Evolutionary conservation across 2,888 invertebrate genomes (phyloP).

Genomic region (Tortricodes alternella): DNA sequence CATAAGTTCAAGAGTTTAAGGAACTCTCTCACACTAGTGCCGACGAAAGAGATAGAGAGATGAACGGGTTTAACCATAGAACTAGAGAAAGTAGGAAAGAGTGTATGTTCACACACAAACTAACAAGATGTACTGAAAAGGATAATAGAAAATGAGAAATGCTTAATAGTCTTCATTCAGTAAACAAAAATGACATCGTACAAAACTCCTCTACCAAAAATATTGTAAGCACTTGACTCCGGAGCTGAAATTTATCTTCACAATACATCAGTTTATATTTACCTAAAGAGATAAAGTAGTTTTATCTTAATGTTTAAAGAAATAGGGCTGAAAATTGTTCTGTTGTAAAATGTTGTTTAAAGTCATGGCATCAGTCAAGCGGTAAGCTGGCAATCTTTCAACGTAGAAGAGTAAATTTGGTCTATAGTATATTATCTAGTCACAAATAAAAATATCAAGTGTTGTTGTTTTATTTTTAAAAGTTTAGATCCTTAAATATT

Average conservation of each 20-base stretch:
- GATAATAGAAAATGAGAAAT: too few species aligned
- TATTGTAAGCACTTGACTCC: constrained; percentile 8
- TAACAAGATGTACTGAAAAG: too few species aligned
- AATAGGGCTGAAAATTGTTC: neutral
- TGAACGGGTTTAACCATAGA: too few species aligned
- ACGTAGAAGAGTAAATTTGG: neutral
- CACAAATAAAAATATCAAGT: neutral
- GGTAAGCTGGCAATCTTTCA: constrained; percentile 3
- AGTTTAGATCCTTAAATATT: too few species aligned
- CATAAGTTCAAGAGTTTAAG: too few species aligned
- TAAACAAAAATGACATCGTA: neutral
- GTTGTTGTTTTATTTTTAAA: neutral
- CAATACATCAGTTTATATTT: constrained; percentile 5
- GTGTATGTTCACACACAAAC: too few species aligned
- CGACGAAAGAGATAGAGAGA: too few species aligned
- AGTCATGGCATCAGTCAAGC: constrained; percentile 10
- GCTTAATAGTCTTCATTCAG: too few species aligned
- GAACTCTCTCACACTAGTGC: too few species aligned
- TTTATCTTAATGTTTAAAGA: neutral
- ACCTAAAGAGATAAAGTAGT: neutral
- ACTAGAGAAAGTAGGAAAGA: too few species aligned
- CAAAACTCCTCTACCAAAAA: neutral
- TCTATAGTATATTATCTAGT: neutral
- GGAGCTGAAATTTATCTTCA: constrained; percentile 12
- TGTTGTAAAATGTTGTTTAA: neutral